Percentiles rank a stretch among this genome's conserved stretches.
Evolutionary conservation across 1,140 invertebrate genomes (phyloP).

Genomic region (Chlorops oryzae): DNA sequence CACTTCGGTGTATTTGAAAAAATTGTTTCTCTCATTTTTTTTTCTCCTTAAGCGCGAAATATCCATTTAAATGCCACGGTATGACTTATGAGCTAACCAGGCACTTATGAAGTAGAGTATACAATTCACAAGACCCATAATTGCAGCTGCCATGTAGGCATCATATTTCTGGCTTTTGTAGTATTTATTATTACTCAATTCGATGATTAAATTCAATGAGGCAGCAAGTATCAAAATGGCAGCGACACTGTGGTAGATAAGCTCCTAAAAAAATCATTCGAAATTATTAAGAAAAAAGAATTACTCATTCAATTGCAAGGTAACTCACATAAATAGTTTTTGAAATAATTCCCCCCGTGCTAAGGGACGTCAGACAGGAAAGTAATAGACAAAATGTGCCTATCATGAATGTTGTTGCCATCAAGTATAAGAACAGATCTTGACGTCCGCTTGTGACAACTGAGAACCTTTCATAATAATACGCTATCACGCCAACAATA

Average conservation of each 20-base stretch:
- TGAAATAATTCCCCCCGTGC: constrained; percentile 70
- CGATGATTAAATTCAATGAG: constrained; percentile 59
- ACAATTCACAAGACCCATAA: constrained; percentile 65
- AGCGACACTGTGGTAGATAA: constrained; percentile 68
- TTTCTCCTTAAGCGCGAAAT: constrained; percentile 5
- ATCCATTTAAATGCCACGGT: constrained; percentile 60
- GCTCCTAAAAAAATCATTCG: constrained; percentile 55
- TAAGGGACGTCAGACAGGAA: constrained; percentile 66
- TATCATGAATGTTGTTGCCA: constrained; percentile 61
- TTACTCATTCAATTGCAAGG: neutral
- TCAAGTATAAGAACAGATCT: constrained; percentile 67
- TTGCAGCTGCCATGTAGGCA: constrained; percentile 60
- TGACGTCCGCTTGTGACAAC: constrained; percentile 41
- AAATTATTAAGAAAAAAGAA: neutral
- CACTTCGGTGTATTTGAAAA: too few species aligned
- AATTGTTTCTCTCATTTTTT: too few species aligned
- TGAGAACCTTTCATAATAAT: constrained; percentile 52
- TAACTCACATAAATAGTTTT: constrained; percentile 80
- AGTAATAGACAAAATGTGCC: constrained; percentile 66
- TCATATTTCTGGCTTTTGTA: constrained; percentile 53
- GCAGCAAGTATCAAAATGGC: constrained; percentile 63
- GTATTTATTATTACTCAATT: constrained; percentile 50
- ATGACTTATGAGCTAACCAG: constrained; percentile 63
- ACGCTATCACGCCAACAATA: constrained; percentile 61
- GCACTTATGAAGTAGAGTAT: constrained; percentile 68